Evolutionary conservation across 2,797 vertebrate species (phyloP).

Genomic region (Alosa sapidissima): DNA sequence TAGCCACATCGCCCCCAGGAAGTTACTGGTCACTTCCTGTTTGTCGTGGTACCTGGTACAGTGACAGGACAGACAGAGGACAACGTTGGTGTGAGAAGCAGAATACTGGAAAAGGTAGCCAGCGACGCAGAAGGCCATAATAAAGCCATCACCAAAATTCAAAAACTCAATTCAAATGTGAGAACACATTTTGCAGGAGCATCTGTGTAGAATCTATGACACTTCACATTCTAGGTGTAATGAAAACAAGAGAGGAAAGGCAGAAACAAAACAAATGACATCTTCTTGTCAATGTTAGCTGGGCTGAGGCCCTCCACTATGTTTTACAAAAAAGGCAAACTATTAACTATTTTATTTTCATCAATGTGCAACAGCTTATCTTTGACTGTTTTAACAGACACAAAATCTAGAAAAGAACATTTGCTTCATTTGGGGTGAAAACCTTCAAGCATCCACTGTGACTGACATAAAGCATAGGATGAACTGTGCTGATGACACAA

Average conservation of each 20-base stretch:
- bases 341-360: not conserved
- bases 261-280: not conserved
- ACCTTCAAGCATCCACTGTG: constrained; percentile 15
- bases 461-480: constrained; percentile 23
- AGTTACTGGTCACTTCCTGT: constrained; percentile 97
- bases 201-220: not conserved
- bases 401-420: not conserved
- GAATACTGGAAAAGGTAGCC: not conserved
- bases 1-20: constrained; percentile 96
- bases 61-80: constrained; percentile 55
- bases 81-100: constrained; percentile 14
- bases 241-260: not conserved
- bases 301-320: not conserved
- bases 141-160: not conserved
- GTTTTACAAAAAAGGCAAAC: not conserved
- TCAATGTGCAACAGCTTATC: not conserved
- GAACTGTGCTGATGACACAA: constrained; percentile 17
- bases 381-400: not conserved
- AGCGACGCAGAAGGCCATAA: not conserved
- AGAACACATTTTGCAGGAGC: not conserved
- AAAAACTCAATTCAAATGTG: not conserved
- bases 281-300: not conserved
- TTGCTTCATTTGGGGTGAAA: constrained; percentile 15
- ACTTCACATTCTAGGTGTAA: not conserved
- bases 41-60: constrained; percentile 92